Percentiles rank a stretch among this genome's conserved stretches.
Evolutionary conservation across 2,113 vertebrate genomes (phyloP).

Genomic region (Genyomyrus donnyi): DNA sequence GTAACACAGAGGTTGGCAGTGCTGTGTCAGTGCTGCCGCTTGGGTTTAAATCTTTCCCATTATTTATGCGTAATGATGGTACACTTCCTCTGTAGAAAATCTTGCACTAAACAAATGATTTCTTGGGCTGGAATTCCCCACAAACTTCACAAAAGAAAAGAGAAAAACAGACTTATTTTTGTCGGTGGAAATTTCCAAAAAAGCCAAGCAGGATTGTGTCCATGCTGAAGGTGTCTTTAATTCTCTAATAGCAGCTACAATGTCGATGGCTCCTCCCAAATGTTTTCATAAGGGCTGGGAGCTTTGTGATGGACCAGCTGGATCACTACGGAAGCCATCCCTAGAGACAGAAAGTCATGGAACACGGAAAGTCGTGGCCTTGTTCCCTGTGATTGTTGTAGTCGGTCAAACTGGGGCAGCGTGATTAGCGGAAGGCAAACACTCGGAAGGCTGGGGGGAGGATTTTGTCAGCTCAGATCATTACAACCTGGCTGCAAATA

Average conservation of each 20-base stretch:
- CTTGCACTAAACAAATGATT: background rate
- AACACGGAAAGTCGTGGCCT: background rate
- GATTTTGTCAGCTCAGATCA: background rate
- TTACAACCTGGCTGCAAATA: background rate
- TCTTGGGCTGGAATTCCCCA: background rate
- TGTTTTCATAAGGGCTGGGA: background rate
- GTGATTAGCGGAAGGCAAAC: background rate
- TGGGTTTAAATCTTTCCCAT: background rate
- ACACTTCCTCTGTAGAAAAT: background rate
- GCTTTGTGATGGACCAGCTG: background rate
- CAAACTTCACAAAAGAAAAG: background rate
- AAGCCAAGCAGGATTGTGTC: background rate
- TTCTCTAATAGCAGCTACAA: background rate
- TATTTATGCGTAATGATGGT: background rate
- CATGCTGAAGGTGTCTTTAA: background rate
- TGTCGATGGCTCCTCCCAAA: background rate
- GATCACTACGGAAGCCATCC: background rate
- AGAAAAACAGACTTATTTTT: background rate
- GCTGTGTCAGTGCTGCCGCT: background rate
- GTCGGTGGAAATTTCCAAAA: background rate
- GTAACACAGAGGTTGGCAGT: background rate
- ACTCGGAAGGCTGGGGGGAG: background rate
- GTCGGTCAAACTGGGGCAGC: background rate
- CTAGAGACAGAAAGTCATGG: background rate
- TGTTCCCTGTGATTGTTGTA: background rate